Percentiles rank a stretch among this genome's conserved stretches.
phyloP scores from a whole-genome alignment of 2,113 vertebrate species.

The Anarhynchus alexandrinus region DNA sequence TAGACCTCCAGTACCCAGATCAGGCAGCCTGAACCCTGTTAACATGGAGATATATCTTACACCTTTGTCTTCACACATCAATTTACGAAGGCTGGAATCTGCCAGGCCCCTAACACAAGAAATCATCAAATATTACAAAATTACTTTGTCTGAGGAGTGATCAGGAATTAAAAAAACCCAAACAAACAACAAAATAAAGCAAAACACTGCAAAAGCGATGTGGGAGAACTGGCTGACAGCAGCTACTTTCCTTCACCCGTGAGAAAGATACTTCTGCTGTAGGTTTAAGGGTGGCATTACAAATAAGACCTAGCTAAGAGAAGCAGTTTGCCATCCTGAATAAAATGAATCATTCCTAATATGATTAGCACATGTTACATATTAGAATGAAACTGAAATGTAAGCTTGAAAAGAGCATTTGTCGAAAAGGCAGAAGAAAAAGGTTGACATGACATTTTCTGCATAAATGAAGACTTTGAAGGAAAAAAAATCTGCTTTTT shows the following conservation, averaged over 20 bases:
- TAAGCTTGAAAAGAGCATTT: slow-evolving; percentile 58
- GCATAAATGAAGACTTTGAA: slow-evolving; percentile 5
- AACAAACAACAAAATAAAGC: not conserved
- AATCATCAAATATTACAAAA: not conserved
- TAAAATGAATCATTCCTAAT: slow-evolving; percentile 38
- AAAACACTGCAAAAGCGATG: not conserved
- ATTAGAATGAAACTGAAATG: slow-evolving; percentile 1
- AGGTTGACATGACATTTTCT: slow-evolving; percentile 48
- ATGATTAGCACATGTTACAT: slow-evolving; percentile 4
- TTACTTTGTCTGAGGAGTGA: not conserved
- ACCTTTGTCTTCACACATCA: not conserved
- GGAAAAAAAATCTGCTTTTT: slow-evolving; percentile 10
- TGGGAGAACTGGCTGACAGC: not conserved
- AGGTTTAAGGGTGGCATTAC: not conserved
- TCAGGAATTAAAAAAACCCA: not conserved
- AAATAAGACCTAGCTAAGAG: not conserved
- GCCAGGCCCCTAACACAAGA: not conserved
- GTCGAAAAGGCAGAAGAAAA: slow-evolving; percentile 27
- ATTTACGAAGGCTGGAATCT: not conserved
- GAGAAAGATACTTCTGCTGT: not conserved
- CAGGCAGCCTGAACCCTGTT: not conserved
- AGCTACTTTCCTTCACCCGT: not conserved
- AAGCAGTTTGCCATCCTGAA: not conserved
- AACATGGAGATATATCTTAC: not conserved
- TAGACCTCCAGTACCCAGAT: not conserved